Evolutionary conservation across 2,113 vertebrate species (phyloP).

Genomic region (Pantherophis guttatus): DNA sequence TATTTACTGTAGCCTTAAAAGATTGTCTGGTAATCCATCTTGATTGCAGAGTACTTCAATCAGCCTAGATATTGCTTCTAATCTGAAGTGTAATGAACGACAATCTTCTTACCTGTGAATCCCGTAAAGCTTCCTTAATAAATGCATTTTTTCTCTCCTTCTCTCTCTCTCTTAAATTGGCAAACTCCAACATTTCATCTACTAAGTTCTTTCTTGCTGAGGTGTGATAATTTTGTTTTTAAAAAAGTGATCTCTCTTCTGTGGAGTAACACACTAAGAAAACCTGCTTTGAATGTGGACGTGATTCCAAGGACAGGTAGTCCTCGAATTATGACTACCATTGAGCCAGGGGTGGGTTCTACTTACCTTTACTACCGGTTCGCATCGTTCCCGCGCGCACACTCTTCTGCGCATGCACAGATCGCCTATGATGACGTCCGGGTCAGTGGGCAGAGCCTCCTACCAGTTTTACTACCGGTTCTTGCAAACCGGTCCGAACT

Average conservation of each 20-base stretch:
- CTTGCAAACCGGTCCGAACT: too few species aligned
- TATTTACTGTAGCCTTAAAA: slow-evolving; percentile 62
- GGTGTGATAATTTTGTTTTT: neutral
- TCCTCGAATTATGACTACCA: too few species aligned
- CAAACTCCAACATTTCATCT: neutral
- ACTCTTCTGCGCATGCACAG: too few species aligned
- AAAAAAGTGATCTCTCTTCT: neutral
- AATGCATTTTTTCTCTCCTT: neutral
- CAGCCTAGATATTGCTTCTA: slow-evolving; percentile 38
- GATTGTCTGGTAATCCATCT: slow-evolving; percentile 62
- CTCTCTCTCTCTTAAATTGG: neutral
- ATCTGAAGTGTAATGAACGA: slow-evolving; percentile 28
- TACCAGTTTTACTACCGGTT: too few species aligned
- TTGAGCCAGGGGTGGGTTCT: too few species aligned
- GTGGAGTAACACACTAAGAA: neutral
- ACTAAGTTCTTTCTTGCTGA: neutral
- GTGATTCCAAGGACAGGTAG: neutral
- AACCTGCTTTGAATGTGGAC: neutral
- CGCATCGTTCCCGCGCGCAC: fast-evolving
- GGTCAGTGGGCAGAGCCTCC: too few species aligned
- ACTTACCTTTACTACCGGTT: too few species aligned
- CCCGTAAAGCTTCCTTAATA: slow-evolving; percentile 25
- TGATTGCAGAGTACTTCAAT: slow-evolving; percentile 45
- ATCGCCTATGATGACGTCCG: too few species aligned
- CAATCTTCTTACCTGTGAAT: slow-evolving; percentile 38